Conservation (phyloP, 2,888 invertebrate genomes). For the Yponomeuta plumbellus region DNA sequence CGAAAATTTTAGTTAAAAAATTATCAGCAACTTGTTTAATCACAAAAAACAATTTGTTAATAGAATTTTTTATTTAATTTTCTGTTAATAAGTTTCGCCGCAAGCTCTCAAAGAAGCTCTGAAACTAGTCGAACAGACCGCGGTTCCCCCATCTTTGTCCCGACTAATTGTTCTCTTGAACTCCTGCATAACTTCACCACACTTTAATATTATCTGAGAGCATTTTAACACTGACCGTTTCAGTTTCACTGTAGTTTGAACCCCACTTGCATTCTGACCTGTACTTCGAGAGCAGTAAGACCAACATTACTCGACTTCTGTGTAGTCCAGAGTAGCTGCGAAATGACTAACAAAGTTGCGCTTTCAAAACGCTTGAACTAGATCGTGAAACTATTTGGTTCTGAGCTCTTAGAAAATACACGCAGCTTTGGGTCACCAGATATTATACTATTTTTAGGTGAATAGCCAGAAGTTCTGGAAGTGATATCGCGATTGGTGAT, state of each 20-base stretch:
- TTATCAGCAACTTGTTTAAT: no score
- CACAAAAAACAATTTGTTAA: not conserved
- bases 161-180: conserved; percentile 1
- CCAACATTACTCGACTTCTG: not conserved
- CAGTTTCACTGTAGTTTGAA: not conserved
- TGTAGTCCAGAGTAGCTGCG: not conserved
- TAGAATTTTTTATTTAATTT: not conserved
- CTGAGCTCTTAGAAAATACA: not conserved
- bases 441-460: not conserved
- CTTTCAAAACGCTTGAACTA: not conserved
- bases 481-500: not conserved
- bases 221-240: conserved; percentile 4
- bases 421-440: not conserved
- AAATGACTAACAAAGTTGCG: not conserved
- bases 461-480: not conserved
- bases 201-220: conserved; percentile 8
- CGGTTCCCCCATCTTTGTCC: not conserved
- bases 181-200: conserved; percentile 3
- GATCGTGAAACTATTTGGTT: not conserved
- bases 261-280: not conserved
- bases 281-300: not conserved
- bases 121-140: not conserved
- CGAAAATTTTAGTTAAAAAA: no score
- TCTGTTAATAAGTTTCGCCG: no score
- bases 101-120: no score